Conservation (phyloP, 1,140 invertebrate species). For the Cecropterus lyciades region DNA sequence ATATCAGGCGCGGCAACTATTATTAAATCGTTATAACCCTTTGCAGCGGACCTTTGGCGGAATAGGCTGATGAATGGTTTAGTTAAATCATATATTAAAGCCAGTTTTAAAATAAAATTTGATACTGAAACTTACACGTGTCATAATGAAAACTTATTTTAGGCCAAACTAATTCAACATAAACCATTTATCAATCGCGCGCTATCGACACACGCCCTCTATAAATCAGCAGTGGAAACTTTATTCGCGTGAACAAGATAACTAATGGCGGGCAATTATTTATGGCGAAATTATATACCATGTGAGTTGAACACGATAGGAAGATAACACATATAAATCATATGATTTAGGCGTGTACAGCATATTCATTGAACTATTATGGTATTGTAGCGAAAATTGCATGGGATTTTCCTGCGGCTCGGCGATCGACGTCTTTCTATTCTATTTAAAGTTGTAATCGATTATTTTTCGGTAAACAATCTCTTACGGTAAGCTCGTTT, state of each 20-base stretch:
- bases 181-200: slow-evolving; percentile 31
- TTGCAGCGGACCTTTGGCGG: too few relatives aligned
- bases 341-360: slow-evolving; percentile 11
- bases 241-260: slow-evolving; percentile 35
- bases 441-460: too few relatives aligned
- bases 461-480: too few relatives aligned
- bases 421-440: too few relatives aligned
- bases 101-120: background rate
- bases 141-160: slow-evolving; percentile 4
- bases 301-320: slow-evolving; percentile 27
- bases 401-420: too few relatives aligned
- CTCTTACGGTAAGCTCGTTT: too few relatives aligned
- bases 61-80: too few relatives aligned
- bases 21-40: too few relatives aligned
- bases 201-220: slow-evolving; percentile 28
- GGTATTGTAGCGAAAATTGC: too few relatives aligned
- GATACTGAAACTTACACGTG: background rate
- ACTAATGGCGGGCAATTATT: slow-evolving; percentile 35
- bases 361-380: background rate
- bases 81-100: too few relatives aligned
- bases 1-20: too few relatives aligned
- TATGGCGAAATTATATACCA: slow-evolving; percentile 34
- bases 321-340: slow-evolving; percentile 29
- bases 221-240: slow-evolving; percentile 34
- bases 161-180: slow-evolving; percentile 18